A percentile compares a stretch with the other conserved stretches of the same genome.
phyloP scores from a whole-genome alignment of 2,888 invertebrate species.

The Aethes cnicana region DNA sequence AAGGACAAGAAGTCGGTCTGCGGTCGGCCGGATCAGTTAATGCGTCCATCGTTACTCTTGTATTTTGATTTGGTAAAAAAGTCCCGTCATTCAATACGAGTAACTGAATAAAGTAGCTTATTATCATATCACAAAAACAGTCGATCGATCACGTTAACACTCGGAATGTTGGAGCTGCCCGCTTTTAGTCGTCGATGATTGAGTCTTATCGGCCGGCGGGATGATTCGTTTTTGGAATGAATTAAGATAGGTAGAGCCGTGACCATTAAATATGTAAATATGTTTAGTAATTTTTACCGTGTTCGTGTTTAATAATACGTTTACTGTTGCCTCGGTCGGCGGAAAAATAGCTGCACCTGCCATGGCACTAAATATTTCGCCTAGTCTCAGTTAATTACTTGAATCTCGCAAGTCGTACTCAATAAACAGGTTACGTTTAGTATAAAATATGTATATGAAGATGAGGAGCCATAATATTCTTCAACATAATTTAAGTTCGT shows the following conservation, averaged over 20 bases:
- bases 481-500: too few relatives aligned
- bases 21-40: slow-evolving; percentile 38
- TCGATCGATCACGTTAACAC: slow-evolving; percentile 31
- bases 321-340: too few relatives aligned
- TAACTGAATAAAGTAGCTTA: slow-evolving; percentile 38
- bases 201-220: slow-evolving; percentile 20
- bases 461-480: too few relatives aligned
- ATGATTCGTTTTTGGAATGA: slow-evolving; percentile 3
- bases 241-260: slow-evolving; percentile 11
- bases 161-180: slow-evolving; percentile 23
- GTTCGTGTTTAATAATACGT: too few relatives aligned
- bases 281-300: too few relatives aligned
- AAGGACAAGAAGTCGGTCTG: slow-evolving; percentile 43
- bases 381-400: too few relatives aligned
- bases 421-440: too few relatives aligned
- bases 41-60: slow-evolving; percentile 29
- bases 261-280: slow-evolving; percentile 1
- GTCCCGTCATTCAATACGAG: slow-evolving; percentile 31
- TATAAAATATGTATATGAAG: too few relatives aligned
- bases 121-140: slow-evolving; percentile 36
- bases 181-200: slow-evolving; percentile 31
- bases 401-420: too few relatives aligned
- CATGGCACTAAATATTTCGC: too few relatives aligned
- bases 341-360: too few relatives aligned
- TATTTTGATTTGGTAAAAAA: slow-evolving; percentile 31